These are phyloP conservation scores for Cephus spinipes DNA, from an alignment of 2,888 invertebrate species.

Conservation along the genomic window DNA sequence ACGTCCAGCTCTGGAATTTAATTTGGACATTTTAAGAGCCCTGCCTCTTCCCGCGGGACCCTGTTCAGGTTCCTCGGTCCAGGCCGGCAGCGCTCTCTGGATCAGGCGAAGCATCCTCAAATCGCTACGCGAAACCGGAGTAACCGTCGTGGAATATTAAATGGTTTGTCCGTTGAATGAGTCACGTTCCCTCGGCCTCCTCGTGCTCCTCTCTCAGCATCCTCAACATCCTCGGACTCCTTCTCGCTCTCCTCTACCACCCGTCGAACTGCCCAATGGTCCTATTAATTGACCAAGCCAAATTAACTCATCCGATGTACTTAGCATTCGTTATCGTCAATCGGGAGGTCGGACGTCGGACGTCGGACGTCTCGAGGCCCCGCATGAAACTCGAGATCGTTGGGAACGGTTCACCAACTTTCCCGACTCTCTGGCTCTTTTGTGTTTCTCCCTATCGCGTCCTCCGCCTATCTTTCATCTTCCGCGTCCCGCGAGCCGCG, in stretches of 20 bases:
- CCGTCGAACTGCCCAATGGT: conserved; percentile 25
- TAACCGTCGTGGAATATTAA: too few species aligned
- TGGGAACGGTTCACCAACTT: conserved; percentile 43
- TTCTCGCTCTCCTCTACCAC: too few species aligned
- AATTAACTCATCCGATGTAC: conserved; percentile 62
- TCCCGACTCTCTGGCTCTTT: too few species aligned
- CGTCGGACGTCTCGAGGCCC: conserved; percentile 23
- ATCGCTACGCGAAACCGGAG: too few species aligned
- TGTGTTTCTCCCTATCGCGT: too few species aligned
- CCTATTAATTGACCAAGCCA: conserved; percentile 62
- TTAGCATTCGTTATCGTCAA: conserved; percentile 63
- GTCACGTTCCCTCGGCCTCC: conserved; percentile 10
- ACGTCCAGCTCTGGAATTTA: conserved; percentile 55
- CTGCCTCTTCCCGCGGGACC: conserved; percentile 31
- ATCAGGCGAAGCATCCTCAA: too few species aligned
- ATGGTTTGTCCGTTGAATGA: too few species aligned
- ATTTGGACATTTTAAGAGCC: conserved; percentile 60
- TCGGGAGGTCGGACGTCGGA: conserved; percentile 28
- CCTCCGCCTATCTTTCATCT: conserved; percentile 12
- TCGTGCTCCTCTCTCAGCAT: too few species aligned
- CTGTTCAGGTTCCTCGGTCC: too few species aligned
- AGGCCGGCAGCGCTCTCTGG: too few species aligned
- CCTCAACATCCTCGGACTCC: too few species aligned
- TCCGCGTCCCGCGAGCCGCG: conserved; percentile 19
- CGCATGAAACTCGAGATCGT: conserved; percentile 50